Percentiles rank a stretch among this genome's conserved stretches.
Evolutionary conservation across 2,888 invertebrate genomes (phyloP).

Genomic region (Morpho helenor): DNA sequence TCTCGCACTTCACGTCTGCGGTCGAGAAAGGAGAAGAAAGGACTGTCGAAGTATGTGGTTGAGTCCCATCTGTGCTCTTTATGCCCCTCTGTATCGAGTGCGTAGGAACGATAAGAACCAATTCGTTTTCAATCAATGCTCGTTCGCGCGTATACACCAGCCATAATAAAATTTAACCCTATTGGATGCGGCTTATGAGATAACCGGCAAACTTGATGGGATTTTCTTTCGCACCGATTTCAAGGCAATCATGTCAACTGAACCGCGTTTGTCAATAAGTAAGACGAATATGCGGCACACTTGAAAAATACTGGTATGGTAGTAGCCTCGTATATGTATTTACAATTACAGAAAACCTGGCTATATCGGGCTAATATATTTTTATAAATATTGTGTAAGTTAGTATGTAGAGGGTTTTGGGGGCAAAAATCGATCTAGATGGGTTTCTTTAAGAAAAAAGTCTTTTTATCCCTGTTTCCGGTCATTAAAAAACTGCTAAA

Average conservation of each 20-base stretch:
- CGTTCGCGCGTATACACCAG: conserved; percentile 46
- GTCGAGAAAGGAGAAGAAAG: conserved; percentile 5
- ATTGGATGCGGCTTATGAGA: conserved; percentile 27
- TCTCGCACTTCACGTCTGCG: conserved; percentile 20
- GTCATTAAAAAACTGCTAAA: too few species aligned
- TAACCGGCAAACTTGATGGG: conserved; percentile 12
- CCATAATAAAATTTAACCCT: conserved; percentile 48
- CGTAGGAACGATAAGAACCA: conserved; percentile 39
- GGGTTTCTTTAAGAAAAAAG: too few species aligned
- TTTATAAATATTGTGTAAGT: too few species aligned
- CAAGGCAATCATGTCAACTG: not conserved
- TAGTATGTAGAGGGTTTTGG: too few species aligned
- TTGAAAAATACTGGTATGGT: too few species aligned
- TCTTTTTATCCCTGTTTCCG: too few species aligned
- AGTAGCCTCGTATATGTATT: too few species aligned
- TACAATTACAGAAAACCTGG: too few species aligned
- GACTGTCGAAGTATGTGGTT: conserved; percentile 14
- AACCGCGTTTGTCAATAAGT: too few species aligned
- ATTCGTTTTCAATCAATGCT: conserved; percentile 51
- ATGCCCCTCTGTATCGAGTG: conserved; percentile 26
- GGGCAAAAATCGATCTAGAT: too few species aligned
- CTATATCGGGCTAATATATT: too few species aligned
- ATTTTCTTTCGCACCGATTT: conserved; percentile 8
- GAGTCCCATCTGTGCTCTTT: conserved; percentile 6
- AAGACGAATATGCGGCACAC: too few species aligned